A percentile compares a stretch with the other conserved stretches of the same genome.
Evolutionary conservation across 1,140 invertebrate species (phyloP).

Genomic region (Drosophila lowei): DNA sequence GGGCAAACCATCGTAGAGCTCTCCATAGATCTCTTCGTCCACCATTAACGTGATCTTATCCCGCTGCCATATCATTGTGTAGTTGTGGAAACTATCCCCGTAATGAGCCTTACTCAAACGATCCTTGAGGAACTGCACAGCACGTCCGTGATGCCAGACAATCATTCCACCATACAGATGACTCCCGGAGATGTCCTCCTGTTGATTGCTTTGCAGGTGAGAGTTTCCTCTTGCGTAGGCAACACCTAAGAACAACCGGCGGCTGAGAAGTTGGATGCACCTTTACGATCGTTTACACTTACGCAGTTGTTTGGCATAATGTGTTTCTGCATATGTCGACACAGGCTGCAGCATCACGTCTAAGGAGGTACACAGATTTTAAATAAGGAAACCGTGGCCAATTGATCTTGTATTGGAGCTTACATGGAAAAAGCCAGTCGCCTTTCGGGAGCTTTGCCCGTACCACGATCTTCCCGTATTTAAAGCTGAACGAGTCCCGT

Average conservation of each 20-base stretch:
- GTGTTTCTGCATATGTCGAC: conserved; percentile 65
- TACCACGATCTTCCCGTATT: conserved; percentile 66
- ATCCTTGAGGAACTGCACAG: conserved; percentile 42
- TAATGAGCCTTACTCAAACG: conserved; percentile 44
- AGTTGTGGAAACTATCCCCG: conserved; percentile 88
- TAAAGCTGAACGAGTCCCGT: conserved; percentile 61
- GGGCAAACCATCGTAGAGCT: conserved; percentile 52
- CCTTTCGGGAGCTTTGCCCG: conserved; percentile 67
- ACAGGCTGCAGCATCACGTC: conserved; percentile 69
- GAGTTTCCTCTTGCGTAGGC: conserved; percentile 62
- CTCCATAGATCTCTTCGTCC: conserved; percentile 83
- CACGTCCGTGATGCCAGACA: conserved; percentile 44
- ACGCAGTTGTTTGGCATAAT: conserved; percentile 65
- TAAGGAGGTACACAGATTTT: conserved; percentile 7
- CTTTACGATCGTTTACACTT: conserved; percentile 21
- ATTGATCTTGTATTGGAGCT: not conserved
- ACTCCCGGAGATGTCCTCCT: conserved; percentile 61
- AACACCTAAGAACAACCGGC: conserved; percentile 36
- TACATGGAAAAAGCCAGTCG: conserved; percentile 70
- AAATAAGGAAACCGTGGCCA: not conserved
- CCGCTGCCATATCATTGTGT: conserved; percentile 86
- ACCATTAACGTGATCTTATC: conserved; percentile 84
- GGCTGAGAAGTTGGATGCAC: not conserved
- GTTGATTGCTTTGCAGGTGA: conserved; percentile 38
- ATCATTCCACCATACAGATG: conserved; percentile 62